Evolutionary conservation across 2,888 invertebrate genomes (phyloP).

Genomic region (Eupithecia insigniata): DNA sequence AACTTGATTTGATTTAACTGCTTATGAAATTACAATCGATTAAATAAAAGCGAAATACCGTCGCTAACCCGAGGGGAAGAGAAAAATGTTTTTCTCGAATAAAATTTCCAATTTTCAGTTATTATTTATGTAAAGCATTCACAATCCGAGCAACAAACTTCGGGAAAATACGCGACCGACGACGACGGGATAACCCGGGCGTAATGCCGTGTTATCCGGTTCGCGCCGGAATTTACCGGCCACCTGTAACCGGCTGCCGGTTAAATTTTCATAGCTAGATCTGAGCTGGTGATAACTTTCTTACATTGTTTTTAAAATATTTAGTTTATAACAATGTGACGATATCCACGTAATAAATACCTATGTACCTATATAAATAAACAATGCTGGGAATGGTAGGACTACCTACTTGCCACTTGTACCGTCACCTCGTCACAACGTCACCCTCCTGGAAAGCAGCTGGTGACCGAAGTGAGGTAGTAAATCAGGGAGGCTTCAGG

Average conservation of each 20-base stretch:
- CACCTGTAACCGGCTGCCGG: conserved; percentile 68
- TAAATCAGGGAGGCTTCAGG: too few species aligned
- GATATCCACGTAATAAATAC: too few species aligned
- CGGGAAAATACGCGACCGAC: conserved; percentile 40
- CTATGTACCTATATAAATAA: too few species aligned
- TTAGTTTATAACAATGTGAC: background rate
- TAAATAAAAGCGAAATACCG: conserved; percentile 3
- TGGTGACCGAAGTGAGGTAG: background rate
- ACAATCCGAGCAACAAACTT: conserved; percentile 27
- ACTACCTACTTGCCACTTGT: background rate
- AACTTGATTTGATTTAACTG: conserved; percentile 1
- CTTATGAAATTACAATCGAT: background rate
- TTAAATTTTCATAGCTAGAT: conserved; percentile 68
- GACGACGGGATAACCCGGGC: conserved; percentile 43
- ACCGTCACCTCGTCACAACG: too few species aligned
- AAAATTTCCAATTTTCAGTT: conserved; percentile 13
- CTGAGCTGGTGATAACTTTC: conserved; percentile 13
- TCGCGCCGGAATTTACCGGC: conserved; percentile 66
- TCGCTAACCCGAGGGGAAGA: background rate
- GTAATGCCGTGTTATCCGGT: conserved; percentile 62
- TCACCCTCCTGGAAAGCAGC: background rate
- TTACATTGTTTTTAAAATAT: conserved; percentile 4
- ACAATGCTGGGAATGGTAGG: too few species aligned
- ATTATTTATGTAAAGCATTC: conserved; percentile 30
- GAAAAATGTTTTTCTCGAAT: conserved; percentile 4